Conservation (phyloP, 2,888 invertebrate genomes). For the Cephus pygmeus region DNA sequence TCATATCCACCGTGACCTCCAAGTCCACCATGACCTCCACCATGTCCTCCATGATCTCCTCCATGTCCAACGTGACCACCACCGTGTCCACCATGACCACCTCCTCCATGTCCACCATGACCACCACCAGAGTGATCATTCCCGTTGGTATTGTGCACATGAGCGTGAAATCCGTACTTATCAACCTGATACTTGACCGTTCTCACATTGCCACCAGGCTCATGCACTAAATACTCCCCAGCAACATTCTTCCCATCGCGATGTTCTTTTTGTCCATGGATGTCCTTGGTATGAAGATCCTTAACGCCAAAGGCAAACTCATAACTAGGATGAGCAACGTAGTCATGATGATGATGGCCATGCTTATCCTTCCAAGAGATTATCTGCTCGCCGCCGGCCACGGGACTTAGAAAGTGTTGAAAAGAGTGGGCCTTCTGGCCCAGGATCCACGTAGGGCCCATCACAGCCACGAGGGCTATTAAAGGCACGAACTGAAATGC, state of each 20-base stretch:
- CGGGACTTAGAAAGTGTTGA: constrained; percentile 35
- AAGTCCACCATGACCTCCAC: no score
- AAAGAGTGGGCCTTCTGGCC: constrained; percentile 30
- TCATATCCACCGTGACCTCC: no score
- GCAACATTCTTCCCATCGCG: constrained; percentile 32
- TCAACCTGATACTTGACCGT: constrained; percentile 37
- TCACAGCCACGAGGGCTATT: constrained; percentile 13
- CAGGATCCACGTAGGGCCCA: not conserved
- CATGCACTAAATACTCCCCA: constrained; percentile 33
- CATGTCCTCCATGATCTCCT: no score
- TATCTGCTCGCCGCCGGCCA: constrained; percentile 29
- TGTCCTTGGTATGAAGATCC: constrained; percentile 35
- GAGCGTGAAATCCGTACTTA: constrained; percentile 27
- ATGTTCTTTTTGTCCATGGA: constrained; percentile 33
- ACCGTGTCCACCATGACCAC: no score
- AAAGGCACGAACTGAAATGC: constrained; percentile 16
- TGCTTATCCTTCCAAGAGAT: constrained; percentile 35
- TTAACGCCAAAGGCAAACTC: constrained; percentile 34
- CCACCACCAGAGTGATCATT: constrained; percentile 22
- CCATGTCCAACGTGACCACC: no score
- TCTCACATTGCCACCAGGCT: constrained; percentile 35
- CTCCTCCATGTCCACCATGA: not conserved
- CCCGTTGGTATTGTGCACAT: constrained; percentile 27
- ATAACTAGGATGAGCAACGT: constrained; percentile 33
- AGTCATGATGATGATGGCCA: constrained; percentile 36